Evolutionary conservation across 2,797 vertebrate genomes (phyloP).

Genomic region (Acanthurus leucopareius): DNA sequence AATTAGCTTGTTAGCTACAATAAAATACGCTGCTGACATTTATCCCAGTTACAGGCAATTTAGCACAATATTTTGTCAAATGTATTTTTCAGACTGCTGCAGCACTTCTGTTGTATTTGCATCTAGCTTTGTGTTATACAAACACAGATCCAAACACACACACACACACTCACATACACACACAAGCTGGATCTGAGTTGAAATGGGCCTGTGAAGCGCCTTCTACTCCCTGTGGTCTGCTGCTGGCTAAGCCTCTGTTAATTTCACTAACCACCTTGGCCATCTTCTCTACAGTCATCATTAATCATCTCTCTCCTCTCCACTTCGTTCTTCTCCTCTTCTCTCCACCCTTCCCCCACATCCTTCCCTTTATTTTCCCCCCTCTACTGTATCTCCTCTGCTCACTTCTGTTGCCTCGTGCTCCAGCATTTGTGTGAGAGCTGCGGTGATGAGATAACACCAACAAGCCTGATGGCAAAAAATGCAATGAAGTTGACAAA

Average conservation of each 20-base stretch:
- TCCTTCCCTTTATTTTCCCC: slow-evolving; percentile 51
- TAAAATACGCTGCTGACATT: background rate
- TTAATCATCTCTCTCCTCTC: slow-evolving; percentile 74
- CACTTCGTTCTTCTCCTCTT: background rate
- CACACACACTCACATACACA: background rate
- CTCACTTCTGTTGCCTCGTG: slow-evolving; percentile 45
- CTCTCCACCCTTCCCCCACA: slow-evolving; percentile 46
- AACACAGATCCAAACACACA: background rate
- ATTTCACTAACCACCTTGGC: slow-evolving; percentile 83
- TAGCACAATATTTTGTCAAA: background rate
- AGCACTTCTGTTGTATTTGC: background rate
- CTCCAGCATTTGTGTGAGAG: slow-evolving; percentile 56
- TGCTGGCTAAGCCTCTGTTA: slow-evolving; percentile 79
- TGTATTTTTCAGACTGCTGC: background rate
- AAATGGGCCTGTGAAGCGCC: slow-evolving; percentile 42
- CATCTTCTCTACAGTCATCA: slow-evolving; percentile 75
- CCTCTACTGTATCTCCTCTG: slow-evolving; percentile 37
- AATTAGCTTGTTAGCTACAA: background rate
- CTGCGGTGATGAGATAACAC: slow-evolving; percentile 75
- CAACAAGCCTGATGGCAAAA: slow-evolving; percentile 52
- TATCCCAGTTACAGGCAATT: background rate
- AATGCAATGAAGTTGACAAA: slow-evolving; percentile 64
- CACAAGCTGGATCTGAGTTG: slow-evolving; percentile 45
- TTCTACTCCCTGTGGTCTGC: slow-evolving; percentile 71
- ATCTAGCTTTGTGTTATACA: slow-evolving; percentile 4